phyloP scores from a whole-genome alignment of 2,888 invertebrate genomes.

The Coenonympha arcania region DNA sequence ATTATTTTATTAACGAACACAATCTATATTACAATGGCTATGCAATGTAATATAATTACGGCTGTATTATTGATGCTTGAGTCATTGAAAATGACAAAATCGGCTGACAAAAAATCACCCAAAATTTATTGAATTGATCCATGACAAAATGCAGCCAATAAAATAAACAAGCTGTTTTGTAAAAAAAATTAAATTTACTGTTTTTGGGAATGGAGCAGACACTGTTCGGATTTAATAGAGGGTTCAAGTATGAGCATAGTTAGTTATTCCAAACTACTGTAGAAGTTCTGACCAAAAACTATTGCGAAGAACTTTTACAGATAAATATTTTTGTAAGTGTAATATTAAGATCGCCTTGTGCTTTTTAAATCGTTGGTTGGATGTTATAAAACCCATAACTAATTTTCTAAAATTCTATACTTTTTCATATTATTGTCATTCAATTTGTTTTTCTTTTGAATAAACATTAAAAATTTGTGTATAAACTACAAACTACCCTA shows the following conservation, averaged over 20 bases:
- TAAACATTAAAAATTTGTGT: no score
- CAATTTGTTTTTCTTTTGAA: no score
- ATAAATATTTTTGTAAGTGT: not conserved
- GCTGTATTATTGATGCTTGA: not conserved
- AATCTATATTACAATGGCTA: no score
- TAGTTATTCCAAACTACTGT: conserved; percentile 20
- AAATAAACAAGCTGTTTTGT: no score
- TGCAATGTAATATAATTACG: no score
- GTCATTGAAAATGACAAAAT: not conserved
- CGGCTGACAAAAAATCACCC: not conserved
- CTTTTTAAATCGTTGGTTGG: conserved; percentile 35
- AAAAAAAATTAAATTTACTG: no score
- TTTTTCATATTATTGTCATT: not conserved
- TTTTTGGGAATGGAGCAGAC: conserved; percentile 25
- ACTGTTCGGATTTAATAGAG: conserved; percentile 35
- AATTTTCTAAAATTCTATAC: not conserved
- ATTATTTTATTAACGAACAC: not conserved
- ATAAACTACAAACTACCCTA: no score
- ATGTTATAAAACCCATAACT: conserved; percentile 17
- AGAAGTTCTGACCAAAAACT: not conserved
- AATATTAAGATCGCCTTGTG: conserved; percentile 36
- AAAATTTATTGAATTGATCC: not conserved
- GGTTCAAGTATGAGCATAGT: conserved; percentile 53
- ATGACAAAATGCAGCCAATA: no score
- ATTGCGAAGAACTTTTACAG: conserved; percentile 8